Base-by-base conservation (phyloP, 2,888 invertebrate genomes). In the Thumatha senex region DNA sequence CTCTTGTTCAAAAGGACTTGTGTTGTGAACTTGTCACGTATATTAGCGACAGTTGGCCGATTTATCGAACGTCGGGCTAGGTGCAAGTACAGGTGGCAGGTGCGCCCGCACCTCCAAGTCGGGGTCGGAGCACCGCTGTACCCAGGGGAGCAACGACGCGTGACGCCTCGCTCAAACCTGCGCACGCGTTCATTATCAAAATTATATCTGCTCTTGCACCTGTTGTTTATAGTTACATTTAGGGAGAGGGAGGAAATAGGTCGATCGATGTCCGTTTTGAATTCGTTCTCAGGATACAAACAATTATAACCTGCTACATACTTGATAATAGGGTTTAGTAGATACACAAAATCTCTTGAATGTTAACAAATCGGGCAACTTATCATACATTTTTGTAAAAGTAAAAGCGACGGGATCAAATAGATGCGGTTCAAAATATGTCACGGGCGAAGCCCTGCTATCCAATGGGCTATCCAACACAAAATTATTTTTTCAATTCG, bases 101-200 rank as follows among this genome's bases (percentile, higher is more conserved):
- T 48, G 48, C 39, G 18, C 48, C 18, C 18, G 41, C 14, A n/a
- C 41, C 41, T 24, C 34, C 42, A 34, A 14, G 1, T n/a, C 40
- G 18, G 31, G 34, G 15, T 1, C 38, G 39, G 40, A n/a, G n/a
- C n/a, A n/a, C 10, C 39, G 39, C 14, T n/a, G 36, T 36, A 11
- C 18, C 11, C 11, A 5, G 24, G 39, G 39, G 39, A 24, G 41
- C 14, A 8, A 2, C 48, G 40, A 41, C 42, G 65, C 58, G 62
- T 54, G 56, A 38, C 61, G 47, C 51, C 57, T 54, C 51, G 14
- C n/a, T n/a, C n/a, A n/a, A 52, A 53, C 53, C 58, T 54, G 51
- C 31, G 14, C 43, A 36, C 11, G 30, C 11, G 30, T 33, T 39
- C 48, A 39, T 39, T 39, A 14, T 29, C 39, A 1, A 36, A 42